Percentiles rank a stretch among this genome's conserved stretches.
phyloP scores from a whole-genome alignment of 1,140 invertebrate genomes.

The Zaprionus inermis region DNA sequence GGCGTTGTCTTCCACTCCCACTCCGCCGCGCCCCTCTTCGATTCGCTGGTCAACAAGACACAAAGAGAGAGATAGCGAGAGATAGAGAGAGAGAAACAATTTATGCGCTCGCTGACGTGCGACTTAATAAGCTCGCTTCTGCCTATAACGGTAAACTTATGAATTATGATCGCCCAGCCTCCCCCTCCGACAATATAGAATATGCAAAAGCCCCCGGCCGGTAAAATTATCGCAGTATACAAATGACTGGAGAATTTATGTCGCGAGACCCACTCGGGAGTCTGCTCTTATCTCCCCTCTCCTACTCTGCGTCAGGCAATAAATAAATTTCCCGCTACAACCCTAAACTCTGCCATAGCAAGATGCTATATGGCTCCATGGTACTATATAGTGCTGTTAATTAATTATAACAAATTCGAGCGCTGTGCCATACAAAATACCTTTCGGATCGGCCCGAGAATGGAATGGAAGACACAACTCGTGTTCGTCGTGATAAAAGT shows the following conservation, averaged over 20 bases:
- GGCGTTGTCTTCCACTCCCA: neutral
- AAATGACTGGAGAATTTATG: constrained; percentile 56
- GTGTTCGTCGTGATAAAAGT: constrained; percentile 21
- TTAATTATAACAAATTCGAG: constrained; percentile 79
- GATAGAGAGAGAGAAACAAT: constrained; percentile 34
- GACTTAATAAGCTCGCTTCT: constrained; percentile 70
- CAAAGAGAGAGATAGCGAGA: too few relatives aligned
- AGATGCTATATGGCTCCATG: neutral
- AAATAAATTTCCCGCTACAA: constrained; percentile 71
- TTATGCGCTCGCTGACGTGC: constrained; percentile 76
- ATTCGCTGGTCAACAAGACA: constrained; percentile 42
- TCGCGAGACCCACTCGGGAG: constrained; percentile 14
- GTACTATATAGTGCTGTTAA: constrained; percentile 65
- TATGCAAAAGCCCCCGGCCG: constrained; percentile 13
- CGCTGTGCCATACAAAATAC: constrained; percentile 29
- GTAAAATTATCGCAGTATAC: constrained; percentile 29
- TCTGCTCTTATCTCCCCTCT: neutral
- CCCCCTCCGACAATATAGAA: neutral
- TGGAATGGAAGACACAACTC: neutral
- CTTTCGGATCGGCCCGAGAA: constrained; percentile 12
- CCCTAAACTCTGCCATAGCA: neutral
- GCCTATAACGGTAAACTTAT: constrained; percentile 53
- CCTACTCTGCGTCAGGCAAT: constrained; percentile 50
- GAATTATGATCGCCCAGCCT: constrained; percentile 57
- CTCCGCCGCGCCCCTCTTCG: constrained; percentile 21